Evolutionary conservation across 2,888 invertebrate species (phyloP), one percentile per base, ranked within the genome.

Genomic region (Pachymerium ferrugineum): DNA sequence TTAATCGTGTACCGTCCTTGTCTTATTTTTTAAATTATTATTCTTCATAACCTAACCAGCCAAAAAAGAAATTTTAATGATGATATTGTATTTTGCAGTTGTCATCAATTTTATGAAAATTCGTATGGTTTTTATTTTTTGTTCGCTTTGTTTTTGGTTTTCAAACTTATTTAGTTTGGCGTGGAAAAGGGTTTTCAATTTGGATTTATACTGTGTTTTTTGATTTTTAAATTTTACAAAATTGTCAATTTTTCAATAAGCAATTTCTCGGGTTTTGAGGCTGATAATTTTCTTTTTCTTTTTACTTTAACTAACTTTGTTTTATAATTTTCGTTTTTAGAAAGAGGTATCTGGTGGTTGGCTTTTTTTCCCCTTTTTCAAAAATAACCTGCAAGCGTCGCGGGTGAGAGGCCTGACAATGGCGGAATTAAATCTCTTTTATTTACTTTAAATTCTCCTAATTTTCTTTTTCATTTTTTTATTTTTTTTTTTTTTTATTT

Each of bases 1-100:
- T 54, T 54, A 54, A 54, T 54, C 54, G 54, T 54, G 54, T 54
- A 54, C 54, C 54, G 54, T 54, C 54, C 54, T 54, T 54, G 54
- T 54, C 54, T 54, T 54, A 54, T 14, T 54, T 54, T 54, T 28
- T 54, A 8, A 54, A 54, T 54, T 54, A 54, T 28, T 54, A 54
- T 54, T 54, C 54, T 54, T 54, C 54, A 22, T 54, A 25, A 54
- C 10, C 38, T n/a, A 38, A 3, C 16, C n/a, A n/a, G n/a, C n/a
- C n/a, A n/a, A n/a, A n/a, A n/a, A n/a, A n/a, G n/a, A n/a, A n/a
- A n/a, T n/a, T n/a, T n/a, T n/a, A n/a, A n/a, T n/a, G n/a, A n/a
- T n/a, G n/a, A n/a, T n/a, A n/a, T n/a, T n/a, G n/a, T n/a, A n/a
- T n/a, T n/a, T n/a, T n/a, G n/a, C n/a, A n/a, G n/a, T n/a, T n/a